A percentile compares a stretch with the other conserved stretches of the same genome.
Conservation (phyloP, 2,113 vertebrate genomes). For the Pelodiscus sinensis region DNA sequence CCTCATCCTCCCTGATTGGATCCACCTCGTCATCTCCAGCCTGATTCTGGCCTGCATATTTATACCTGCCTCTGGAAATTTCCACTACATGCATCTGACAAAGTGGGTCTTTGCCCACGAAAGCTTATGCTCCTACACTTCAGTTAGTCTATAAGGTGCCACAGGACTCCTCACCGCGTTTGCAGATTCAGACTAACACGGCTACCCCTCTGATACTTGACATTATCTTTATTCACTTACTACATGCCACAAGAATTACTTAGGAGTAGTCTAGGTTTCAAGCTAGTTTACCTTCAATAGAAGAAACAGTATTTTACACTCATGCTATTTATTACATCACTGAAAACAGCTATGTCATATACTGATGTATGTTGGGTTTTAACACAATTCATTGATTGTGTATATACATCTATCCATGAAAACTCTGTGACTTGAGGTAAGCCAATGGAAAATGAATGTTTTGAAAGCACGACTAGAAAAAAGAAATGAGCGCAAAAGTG, state of each 20-base stretch:
- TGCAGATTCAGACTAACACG: too few species aligned
- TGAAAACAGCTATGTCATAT: neutral
- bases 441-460: neutral
- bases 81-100: too few species aligned
- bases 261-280: neutral
- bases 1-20: too few species aligned
- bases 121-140: too few species aligned
- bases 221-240: neutral
- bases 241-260: neutral
- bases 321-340: neutral
- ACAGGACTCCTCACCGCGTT: too few species aligned
- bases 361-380: neutral
- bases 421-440: neutral
- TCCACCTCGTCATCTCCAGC: too few species aligned
- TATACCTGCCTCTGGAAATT: too few species aligned
- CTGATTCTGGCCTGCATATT: too few species aligned
- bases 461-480: neutral
- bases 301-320: neutral
- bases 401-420: neutral
- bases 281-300: neutral
- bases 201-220: too few species aligned
- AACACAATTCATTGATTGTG: neutral
- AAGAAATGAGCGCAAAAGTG: accelerated
- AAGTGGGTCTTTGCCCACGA: too few species aligned
- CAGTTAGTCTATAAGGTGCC: too few species aligned